A percentile compares a stretch with the other conserved stretches of the same genome.
Conservation (phyloP, 2,113 vertebrate genomes). For the Hippocampus zosterae region DNA sequence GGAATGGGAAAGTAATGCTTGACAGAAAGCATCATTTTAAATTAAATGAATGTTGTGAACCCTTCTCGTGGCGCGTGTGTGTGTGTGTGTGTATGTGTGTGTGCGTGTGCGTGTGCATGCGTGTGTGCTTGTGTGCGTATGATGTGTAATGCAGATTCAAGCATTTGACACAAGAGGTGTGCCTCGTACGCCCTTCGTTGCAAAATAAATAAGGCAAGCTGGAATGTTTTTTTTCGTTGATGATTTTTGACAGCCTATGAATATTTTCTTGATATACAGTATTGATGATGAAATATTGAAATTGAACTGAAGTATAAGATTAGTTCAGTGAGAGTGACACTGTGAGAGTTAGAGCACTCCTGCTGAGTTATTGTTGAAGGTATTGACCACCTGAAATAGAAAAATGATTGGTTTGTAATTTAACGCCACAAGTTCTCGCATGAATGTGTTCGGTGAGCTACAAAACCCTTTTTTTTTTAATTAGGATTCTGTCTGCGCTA, state of each 20-base stretch:
- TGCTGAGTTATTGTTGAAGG: neutral
- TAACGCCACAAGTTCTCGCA: neutral
- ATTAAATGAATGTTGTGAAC: slow-evolving; percentile 26
- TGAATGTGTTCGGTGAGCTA: neutral
- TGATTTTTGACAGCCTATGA: neutral
- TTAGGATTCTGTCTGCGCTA: slow-evolving; percentile 34
- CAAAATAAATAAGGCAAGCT: neutral
- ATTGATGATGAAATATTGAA: neutral
- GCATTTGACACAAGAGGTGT: slow-evolving; percentile 23
- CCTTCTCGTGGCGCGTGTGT: slow-evolving; percentile 12
- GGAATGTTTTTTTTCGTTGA: neutral
- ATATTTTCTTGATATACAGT: neutral
- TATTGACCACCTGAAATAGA: neutral
- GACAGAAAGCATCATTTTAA: slow-evolving; percentile 24
- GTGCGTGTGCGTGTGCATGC: too few relatives aligned
- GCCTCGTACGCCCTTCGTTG: slow-evolving; percentile 37
- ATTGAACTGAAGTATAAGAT: neutral
- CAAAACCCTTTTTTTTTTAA: slow-evolving; percentile 28
- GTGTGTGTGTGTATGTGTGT: too few relatives aligned
- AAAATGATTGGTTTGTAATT: neutral
- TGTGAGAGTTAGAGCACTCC: too few relatives aligned
- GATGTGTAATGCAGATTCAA: slow-evolving; percentile 33
- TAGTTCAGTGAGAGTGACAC: slow-evolving; percentile 1
- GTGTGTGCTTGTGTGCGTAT: slow-evolving; percentile 11
- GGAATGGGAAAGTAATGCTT: slow-evolving; percentile 18